Evolutionary conservation across 1,140 invertebrate genomes (phyloP).

Genomic region (Drosophila sechellia): DNA sequence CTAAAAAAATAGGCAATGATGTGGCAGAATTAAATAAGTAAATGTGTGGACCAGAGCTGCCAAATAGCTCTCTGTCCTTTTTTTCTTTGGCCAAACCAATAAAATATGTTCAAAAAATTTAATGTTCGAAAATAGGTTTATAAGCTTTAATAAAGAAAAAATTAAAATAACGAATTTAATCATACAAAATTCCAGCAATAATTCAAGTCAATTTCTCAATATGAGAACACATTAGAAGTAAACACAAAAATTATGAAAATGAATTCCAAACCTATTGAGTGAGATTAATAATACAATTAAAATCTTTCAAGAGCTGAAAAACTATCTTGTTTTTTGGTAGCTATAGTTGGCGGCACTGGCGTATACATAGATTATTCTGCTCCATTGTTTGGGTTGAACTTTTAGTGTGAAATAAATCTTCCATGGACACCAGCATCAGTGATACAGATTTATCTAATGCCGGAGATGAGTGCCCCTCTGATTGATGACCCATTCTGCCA

Average conservation of each 20-base stretch:
- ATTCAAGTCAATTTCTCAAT: too few relatives aligned
- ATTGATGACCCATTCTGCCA: slow-evolving; percentile 24
- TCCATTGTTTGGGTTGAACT: slow-evolving; percentile 53
- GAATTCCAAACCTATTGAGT: too few relatives aligned
- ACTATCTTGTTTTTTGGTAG: neutral
- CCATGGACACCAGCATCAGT: slow-evolving; percentile 45
- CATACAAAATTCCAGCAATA: too few relatives aligned
- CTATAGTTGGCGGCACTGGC: slow-evolving; percentile 2
- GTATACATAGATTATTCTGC: slow-evolving; percentile 30
- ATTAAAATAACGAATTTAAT: too few relatives aligned
- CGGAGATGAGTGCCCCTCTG: slow-evolving; percentile 24
- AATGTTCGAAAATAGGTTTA: too few relatives aligned
- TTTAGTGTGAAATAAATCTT: slow-evolving; percentile 79
- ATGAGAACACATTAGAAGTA: too few relatives aligned
- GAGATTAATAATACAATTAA: too few relatives aligned
- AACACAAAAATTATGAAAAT: too few relatives aligned
- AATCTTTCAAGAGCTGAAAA: neutral
- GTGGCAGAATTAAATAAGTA: slow-evolving; percentile 14
- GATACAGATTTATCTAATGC: slow-evolving; percentile 27
- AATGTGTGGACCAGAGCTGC: neutral
- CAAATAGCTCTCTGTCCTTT: neutral
- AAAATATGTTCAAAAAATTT: neutral
- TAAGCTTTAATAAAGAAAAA: too few relatives aligned
- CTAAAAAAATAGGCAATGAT: slow-evolving; percentile 22
- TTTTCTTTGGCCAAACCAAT: neutral